Evolutionary conservation across 2,888 invertebrate species (phyloP), one percentile per base, ranked within the genome.

Genomic region (Gastracanthus pulcherrimus): DNA sequence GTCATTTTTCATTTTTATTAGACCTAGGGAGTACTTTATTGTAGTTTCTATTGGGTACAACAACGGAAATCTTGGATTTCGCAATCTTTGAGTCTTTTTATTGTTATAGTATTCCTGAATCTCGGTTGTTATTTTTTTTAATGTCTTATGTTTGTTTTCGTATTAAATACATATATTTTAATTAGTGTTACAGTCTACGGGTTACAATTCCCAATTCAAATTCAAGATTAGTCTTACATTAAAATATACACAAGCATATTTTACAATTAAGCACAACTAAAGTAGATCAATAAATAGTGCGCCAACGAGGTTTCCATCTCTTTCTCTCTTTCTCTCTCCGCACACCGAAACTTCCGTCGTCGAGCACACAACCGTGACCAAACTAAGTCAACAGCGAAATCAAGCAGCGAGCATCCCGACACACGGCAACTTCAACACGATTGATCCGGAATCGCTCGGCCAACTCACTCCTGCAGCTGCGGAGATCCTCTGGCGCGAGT

Each of bases 1-100:
- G 83, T 82, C 82, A 85, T 88, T 84, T 85, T 85, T 88, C 86
- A 86, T 84, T 86, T 84, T 87, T 83, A 86, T 84, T 84, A 74
- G 82, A 84, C 60, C 81, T 34, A 19, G 74, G 82, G 84, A 87
- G 84, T 83, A 84, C 84, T 84, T 85, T 85, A 83, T 83, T 82
- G 75, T 84, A 80, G 69, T 77, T 81, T 62, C 83, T 82, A 66
- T 66, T 55, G 64, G 64, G 23, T 71, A 77, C 26, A 74, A 62
- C 69, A 69, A 67, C 58, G 62, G 29, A 69, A 67, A 74, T 41
- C 76, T 77, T 51, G 60, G n/a, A 77, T 62, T 77, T 38, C 36
- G 81, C 69, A 48, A n/a, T 72, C 45, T 78, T 71, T 45, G 60
- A 60, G 75, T 76, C 38, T 66, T 29, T 58, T 72, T 41, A 51